A percentile compares a stretch with the other conserved stretches of the same genome.
phyloP scores from a whole-genome alignment of 2,888 invertebrate genomes.

The Cosmorhoe ocellata region DNA sequence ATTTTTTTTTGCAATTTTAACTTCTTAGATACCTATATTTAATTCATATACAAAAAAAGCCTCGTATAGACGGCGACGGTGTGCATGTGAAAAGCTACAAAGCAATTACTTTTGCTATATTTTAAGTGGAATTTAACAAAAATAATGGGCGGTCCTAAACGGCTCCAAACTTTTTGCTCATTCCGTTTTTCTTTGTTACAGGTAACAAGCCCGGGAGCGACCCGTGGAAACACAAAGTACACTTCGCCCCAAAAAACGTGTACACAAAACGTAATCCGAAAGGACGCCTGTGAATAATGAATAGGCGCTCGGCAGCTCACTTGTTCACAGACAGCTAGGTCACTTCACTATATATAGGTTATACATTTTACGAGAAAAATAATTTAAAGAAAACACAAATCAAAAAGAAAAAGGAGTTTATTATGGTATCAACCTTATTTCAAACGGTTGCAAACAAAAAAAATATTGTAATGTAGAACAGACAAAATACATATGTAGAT shows the following conservation, averaged over 20 bases:
- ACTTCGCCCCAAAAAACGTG: conserved; percentile 25
- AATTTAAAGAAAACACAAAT: no score
- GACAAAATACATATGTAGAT: no score
- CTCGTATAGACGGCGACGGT: neutral
- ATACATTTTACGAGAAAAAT: neutral
- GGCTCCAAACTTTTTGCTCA: conserved; percentile 13
- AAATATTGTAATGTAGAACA: no score
- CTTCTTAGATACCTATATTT: no score
- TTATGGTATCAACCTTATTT: no score
- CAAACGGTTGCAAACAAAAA: no score
- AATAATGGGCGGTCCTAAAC: conserved; percentile 4
- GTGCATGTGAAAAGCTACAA: neutral
- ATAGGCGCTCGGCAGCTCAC: conserved; percentile 26
- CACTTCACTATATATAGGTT: neutral
- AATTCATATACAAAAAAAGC: no score
- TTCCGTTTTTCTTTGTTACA: conserved; percentile 26
- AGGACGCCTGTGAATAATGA: conserved; percentile 42
- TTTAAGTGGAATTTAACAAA: neutral
- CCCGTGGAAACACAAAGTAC: neutral
- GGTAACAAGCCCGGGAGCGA: conserved; percentile 19
- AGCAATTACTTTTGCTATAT: neutral
- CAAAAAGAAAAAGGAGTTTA: no score
- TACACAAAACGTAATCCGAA: conserved; percentile 37
- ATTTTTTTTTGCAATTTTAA: no score
- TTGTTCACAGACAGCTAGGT: neutral